Conservation (phyloP, 2,113 vertebrate species). For the Excalfactoria chinensis region DNA sequence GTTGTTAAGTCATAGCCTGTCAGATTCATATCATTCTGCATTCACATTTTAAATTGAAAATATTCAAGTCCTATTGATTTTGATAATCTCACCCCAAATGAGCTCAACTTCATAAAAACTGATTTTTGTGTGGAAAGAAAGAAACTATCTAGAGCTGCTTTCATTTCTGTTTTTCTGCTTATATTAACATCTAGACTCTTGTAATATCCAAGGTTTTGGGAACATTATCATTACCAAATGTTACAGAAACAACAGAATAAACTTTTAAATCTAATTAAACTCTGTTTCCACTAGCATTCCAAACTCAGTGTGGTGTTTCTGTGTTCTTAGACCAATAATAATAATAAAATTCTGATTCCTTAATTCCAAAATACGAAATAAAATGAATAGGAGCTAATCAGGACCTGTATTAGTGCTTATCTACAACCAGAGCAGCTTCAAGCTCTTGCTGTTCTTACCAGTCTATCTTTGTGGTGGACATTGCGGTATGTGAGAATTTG, state of each 20-base stretch:
- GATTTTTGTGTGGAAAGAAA: background rate
- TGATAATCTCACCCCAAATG: background rate
- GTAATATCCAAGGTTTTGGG: background rate
- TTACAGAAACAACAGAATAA: background rate
- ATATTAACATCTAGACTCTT: background rate
- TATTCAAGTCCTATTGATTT: background rate
- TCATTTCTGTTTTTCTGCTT: background rate
- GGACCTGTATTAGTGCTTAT: background rate
- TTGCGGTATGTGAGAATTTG: background rate
- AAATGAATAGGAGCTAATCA: background rate
- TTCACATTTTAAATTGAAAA: background rate
- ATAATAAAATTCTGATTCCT: background rate
- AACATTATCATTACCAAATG: background rate
- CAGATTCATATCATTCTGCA: background rate
- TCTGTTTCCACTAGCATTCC: background rate
- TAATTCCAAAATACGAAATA: background rate
- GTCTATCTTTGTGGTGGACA: background rate
- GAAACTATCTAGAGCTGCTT: background rate
- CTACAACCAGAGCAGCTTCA: background rate
- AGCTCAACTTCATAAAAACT: background rate
- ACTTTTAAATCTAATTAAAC: background rate
- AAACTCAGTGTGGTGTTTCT: background rate
- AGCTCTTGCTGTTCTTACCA: background rate
- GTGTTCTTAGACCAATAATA: background rate
- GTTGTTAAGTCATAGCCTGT: background rate